Conservation (phyloP, 37 sponge, comb jelly and placozoan species). For the Mnemiopsis leidyi region DNA sequence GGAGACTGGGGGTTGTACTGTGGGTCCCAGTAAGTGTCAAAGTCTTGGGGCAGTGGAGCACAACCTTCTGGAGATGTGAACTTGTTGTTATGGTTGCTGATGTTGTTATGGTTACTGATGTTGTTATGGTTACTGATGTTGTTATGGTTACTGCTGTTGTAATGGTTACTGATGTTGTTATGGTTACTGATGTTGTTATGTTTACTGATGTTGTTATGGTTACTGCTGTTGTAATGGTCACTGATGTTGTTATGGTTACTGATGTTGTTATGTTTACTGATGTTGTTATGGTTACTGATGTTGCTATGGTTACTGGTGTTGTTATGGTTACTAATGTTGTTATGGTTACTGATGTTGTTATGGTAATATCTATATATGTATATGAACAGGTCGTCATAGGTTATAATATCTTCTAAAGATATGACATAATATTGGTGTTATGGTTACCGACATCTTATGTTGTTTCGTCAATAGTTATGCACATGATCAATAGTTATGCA, state of each 20-base stretch:
- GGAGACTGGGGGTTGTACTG: conserved; percentile 17
- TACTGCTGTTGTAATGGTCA: not conserved
- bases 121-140: not conserved
- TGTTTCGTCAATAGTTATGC: too few relatives aligned
- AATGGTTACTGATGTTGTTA: not conserved
- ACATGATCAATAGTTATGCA: too few relatives aligned
- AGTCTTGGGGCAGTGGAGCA: conserved; percentile 3
- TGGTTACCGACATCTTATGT: too few relatives aligned
- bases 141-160: not conserved
- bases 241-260: not conserved
- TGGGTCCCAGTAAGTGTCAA: conserved; percentile 27
- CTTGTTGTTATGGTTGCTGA: not conserved
- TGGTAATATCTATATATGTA: too few relatives aligned
- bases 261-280: not conserved
- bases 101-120: not conserved
- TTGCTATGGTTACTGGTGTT: not conserved
- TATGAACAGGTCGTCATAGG: too few relatives aligned
- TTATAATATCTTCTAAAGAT: too few relatives aligned
- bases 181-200: not conserved
- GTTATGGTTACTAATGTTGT: not conserved
- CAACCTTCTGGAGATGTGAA: not conserved
- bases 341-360: not conserved
- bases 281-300: not conserved
- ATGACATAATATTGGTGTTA: too few relatives aligned
- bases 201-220: not conserved